These are phyloP conservation scores for Dipodomys stephensi DNA, from an alignment of 2,113 vertebrate genomes.

Conservation along the genomic window DNA sequence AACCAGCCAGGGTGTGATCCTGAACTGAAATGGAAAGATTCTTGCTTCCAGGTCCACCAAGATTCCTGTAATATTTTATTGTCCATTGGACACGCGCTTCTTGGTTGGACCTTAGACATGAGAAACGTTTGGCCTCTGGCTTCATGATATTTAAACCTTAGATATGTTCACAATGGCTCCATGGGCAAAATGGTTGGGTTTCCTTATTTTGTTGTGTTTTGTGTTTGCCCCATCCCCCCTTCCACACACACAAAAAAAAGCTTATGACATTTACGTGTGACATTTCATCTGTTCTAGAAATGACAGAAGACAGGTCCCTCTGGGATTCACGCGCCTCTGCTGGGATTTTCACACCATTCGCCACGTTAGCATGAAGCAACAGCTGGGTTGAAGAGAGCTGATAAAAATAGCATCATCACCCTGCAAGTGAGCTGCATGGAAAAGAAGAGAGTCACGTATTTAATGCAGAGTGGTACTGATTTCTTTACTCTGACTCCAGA, in stretches of 20 bases:
- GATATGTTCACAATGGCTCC: conserved; percentile 33
- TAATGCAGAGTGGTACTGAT: conserved; percentile 77
- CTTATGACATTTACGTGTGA: not conserved
- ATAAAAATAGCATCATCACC: conserved; percentile 86
- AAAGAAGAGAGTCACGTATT: conserved; percentile 78
- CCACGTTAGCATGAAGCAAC: conserved; percentile 86
- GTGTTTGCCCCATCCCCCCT: conserved; percentile 33
- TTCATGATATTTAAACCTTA: conserved; percentile 54
- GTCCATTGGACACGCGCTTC: not conserved
- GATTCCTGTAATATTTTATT: not conserved
- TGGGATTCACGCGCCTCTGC: conserved; percentile 83
- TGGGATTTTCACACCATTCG: conserved; percentile 86
- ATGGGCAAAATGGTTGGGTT: not conserved
- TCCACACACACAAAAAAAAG: too few species aligned
- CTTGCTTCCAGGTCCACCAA: conserved; percentile 60
- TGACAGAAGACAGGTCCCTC: conserved; percentile 76
- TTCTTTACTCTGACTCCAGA: conserved; percentile 76
- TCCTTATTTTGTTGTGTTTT: too few species aligned
- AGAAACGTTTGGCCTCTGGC: conserved; percentile 35
- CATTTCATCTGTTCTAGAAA: conserved; percentile 81
- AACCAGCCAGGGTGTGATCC: not conserved
- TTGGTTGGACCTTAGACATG: not conserved
- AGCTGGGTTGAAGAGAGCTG: conserved; percentile 85
- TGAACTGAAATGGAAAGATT: not conserved
- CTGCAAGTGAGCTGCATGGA: conserved; percentile 78